Percentiles rank a stretch among this genome's conserved stretches.
phyloP scores from a whole-genome alignment of 2,797 vertebrate species.

The Gymnoscopelus microlampas region DNA sequence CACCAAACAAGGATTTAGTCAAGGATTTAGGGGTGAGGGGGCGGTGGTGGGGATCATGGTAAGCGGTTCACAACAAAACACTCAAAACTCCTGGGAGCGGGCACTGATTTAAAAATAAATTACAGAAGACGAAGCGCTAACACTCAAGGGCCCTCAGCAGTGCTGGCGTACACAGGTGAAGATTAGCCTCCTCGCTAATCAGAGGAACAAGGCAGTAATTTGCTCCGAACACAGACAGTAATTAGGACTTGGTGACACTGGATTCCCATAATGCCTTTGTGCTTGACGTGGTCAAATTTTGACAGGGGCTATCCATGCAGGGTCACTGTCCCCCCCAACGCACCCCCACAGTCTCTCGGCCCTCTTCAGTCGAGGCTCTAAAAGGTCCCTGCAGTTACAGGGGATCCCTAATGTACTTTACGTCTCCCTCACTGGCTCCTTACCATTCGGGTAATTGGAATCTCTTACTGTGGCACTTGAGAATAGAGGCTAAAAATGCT shows the following conservation, averaged over 20 bases:
- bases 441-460: constrained; percentile 83
- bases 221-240: constrained; percentile 84
- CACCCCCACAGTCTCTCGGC: constrained; percentile 67
- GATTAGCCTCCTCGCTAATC: constrained; percentile 85
- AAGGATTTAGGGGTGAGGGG: constrained; percentile 85
- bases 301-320: constrained; percentile 84
- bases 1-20: constrained; percentile 86
- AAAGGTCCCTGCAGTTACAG: constrained; percentile 81
- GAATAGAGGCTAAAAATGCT: constrained; percentile 82
- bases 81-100: constrained; percentile 84
- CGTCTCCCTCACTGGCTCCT: constrained; percentile 80
- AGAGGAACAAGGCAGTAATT: constrained; percentile 85
- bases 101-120: constrained; percentile 87
- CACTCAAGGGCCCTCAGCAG: constrained; percentile 84
- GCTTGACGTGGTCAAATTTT: constrained; percentile 83
- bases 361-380: constrained; percentile 79
- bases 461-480: constrained; percentile 81
- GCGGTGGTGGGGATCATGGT: constrained; percentile 84
- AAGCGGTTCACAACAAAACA: constrained; percentile 86
- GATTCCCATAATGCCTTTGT: constrained; percentile 85
- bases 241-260: constrained; percentile 85
- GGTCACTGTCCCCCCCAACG: constrained; percentile 74
- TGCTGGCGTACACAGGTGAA: constrained; percentile 85
- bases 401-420: constrained; percentile 82
- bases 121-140: constrained; percentile 85